Percentiles rank a stretch among this genome's conserved stretches.
phyloP scores from a whole-genome alignment of 1,140 invertebrate species.

The Brachystomella parvula region DNA sequence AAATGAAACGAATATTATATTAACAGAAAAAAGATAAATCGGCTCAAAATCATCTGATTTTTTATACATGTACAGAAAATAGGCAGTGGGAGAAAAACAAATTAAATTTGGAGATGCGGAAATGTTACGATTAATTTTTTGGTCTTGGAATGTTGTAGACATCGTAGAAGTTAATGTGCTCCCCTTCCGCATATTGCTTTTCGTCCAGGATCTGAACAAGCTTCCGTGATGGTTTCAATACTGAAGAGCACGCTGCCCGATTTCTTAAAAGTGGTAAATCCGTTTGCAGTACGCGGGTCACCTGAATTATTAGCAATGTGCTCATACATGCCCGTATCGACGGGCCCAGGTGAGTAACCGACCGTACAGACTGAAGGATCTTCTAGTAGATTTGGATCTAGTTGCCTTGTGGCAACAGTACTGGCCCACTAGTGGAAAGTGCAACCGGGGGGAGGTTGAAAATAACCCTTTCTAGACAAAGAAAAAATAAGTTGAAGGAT shows the following conservation, averaged over 20 bases:
- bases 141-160: slow-evolving; percentile 2
- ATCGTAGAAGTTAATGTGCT: slow-evolving; percentile 82
- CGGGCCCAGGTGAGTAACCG: slow-evolving; percentile 88
- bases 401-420: slow-evolving; percentile 79
- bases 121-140: too few relatives aligned
- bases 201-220: slow-evolving; percentile 60
- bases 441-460: too few relatives aligned
- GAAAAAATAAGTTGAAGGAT: too few relatives aligned
- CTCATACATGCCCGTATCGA: slow-evolving; percentile 80
- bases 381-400: slow-evolving; percentile 83
- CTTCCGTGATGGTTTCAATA: slow-evolving; percentile 64
- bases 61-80: too few relatives aligned
- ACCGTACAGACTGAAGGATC: slow-evolving; percentile 66
- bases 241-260: slow-evolving; percentile 60
- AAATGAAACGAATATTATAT: too few relatives aligned
- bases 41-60: too few relatives aligned
- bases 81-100: too few relatives aligned
- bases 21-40: too few relatives aligned
- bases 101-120: too few relatives aligned
- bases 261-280: slow-evolving; percentile 53
- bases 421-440: too few relatives aligned
- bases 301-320: slow-evolving; percentile 52
- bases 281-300: slow-evolving; percentile 52
- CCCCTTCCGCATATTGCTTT: slow-evolving; percentile 69
- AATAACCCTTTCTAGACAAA: too few relatives aligned